These are phyloP conservation scores for Chloropsis hardwickii DNA, from an alignment of 2,113 vertebrate genomes.

Conservation along the genomic window DNA sequence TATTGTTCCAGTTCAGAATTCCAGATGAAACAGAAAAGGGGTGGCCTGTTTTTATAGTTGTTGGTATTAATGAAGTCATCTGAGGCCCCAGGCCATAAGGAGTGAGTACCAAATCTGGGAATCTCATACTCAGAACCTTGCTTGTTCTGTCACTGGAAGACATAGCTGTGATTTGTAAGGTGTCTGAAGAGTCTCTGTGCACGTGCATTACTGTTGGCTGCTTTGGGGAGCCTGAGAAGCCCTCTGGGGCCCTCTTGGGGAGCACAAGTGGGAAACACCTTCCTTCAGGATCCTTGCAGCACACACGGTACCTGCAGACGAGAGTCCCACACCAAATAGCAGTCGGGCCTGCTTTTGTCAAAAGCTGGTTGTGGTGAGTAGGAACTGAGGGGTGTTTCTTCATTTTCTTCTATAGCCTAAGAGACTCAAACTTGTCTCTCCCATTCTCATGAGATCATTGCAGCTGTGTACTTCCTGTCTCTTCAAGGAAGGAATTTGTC, in stretches of 20 bases:
- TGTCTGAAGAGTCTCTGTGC: not conserved
- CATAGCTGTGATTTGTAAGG: not conserved
- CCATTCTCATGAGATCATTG: rapidly evolving
- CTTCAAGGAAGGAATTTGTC: not conserved
- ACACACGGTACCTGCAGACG: rapidly evolving
- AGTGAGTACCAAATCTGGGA: not conserved
- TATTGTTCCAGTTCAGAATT: not conserved
- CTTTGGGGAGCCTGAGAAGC: not conserved
- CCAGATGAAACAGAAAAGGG: not conserved
- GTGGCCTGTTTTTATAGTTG: not conserved
- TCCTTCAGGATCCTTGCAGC: not conserved
- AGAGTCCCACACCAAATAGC: not conserved
- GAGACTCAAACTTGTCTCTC: not conserved
- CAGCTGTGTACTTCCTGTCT: not conserved
- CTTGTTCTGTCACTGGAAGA: not conserved
- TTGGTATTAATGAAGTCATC: not conserved
- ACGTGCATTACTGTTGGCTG: not conserved
- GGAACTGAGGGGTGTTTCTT: not conserved
- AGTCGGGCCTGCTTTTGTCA: not conserved
- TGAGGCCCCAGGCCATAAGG: not conserved
- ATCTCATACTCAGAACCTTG: not conserved
- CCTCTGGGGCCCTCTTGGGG: not conserved
- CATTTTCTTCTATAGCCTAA: not conserved
- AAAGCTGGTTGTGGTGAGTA: not conserved
- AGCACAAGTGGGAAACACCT: not conserved